Percentiles rank a stretch among this genome's conserved stretches.
phyloP scores from a whole-genome alignment of 2,888 invertebrate genomes.

The Scelioninae gen. 2 region DNA sequence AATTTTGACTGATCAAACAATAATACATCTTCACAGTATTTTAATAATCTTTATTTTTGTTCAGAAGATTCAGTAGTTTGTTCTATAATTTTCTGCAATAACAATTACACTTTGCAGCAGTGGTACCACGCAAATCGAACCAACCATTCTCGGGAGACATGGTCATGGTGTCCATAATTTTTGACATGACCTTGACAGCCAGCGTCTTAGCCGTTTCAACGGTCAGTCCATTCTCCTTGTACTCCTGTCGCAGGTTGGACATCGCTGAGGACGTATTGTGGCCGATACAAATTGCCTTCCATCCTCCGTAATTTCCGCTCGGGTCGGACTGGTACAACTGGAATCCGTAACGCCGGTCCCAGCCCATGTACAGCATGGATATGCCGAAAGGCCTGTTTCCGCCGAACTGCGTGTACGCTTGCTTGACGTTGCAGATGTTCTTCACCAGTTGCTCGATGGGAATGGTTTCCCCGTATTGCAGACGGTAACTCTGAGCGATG shows the following conservation, averaged over 20 bases:
- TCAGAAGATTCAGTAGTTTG: too few relatives aligned
- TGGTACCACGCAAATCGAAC: too few relatives aligned
- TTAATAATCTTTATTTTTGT: too few relatives aligned
- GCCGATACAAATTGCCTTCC: conserved; percentile 99
- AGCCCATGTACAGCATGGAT: conserved; percentile 98
- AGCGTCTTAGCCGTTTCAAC: conserved; percentile 91
- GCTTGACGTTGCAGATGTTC: conserved; percentile 98
- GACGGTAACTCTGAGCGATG: conserved; percentile 94
- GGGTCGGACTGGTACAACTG: conserved; percentile 99
- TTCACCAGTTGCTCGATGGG: conserved; percentile 99
- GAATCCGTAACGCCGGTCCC: conserved; percentile 99
- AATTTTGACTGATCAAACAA: too few relatives aligned
- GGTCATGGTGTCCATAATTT: conserved; percentile 99
- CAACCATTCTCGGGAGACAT: conserved; percentile 95
- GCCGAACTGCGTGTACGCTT: conserved; percentile 99
- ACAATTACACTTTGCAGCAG: too few relatives aligned
- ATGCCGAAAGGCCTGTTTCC: conserved; percentile 99
- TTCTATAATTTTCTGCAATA: too few relatives aligned
- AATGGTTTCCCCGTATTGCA: conserved; percentile 97
- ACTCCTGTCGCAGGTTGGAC: conserved; percentile 98
- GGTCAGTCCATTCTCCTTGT: conserved; percentile 94
- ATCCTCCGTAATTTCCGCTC: conserved; percentile 99
- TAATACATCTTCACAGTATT: too few relatives aligned
- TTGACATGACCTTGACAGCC: conserved; percentile 96
- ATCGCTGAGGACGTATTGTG: conserved; percentile 99